Evolutionary conservation across 2,797 vertebrate genomes (phyloP).

Genomic region (Buceros bicornis): DNA sequence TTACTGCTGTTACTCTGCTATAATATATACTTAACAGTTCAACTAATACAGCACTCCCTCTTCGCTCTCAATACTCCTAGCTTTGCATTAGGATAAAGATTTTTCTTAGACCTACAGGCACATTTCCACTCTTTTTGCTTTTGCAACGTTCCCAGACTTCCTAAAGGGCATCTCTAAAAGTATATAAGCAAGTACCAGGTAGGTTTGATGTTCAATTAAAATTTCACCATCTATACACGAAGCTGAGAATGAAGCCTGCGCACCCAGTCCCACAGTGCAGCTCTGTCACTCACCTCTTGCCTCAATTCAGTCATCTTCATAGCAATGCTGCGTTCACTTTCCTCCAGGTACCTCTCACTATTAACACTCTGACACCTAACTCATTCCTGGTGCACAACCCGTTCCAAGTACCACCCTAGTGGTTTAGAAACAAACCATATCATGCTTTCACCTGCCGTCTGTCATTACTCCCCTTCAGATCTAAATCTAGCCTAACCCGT

Average conservation of each 20-base stretch:
- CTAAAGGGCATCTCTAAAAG: background rate
- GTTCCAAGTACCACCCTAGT: background rate
- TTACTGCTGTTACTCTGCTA: background rate
- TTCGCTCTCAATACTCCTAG: background rate
- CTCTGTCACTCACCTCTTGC: background rate
- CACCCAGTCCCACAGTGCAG: background rate
- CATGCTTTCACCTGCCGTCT: background rate
- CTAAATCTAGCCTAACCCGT: background rate
- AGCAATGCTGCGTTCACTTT: background rate
- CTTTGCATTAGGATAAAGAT: background rate
- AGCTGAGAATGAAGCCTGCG: background rate
- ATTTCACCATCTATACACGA: background rate
- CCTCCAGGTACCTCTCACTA: background rate
- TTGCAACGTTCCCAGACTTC: background rate
- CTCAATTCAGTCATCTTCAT: background rate
- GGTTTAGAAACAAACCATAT: background rate
- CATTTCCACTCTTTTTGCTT: background rate
- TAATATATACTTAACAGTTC: background rate
- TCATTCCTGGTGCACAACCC: background rate
- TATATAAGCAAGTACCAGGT: background rate
- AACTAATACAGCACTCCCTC: background rate
- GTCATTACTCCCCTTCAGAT: background rate
- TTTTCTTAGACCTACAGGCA: background rate
- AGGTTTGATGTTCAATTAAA: background rate
- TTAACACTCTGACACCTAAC: background rate